Evolutionary conservation across 2,113 vertebrate genomes (phyloP), one percentile per base, ranked within the genome.

Genomic region (Puffinus mauretanicus): DNA sequence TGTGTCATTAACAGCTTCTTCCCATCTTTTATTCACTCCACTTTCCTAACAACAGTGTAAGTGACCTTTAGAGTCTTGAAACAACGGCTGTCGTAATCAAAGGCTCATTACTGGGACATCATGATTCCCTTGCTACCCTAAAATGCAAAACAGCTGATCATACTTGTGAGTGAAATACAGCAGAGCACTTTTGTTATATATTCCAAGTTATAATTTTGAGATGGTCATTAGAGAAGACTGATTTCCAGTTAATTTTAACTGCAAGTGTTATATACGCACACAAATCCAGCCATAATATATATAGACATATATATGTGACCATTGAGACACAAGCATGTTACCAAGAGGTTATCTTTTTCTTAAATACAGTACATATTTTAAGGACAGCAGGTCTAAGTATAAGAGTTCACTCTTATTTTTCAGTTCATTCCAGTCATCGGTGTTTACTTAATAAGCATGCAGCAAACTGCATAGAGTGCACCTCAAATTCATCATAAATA

Each of bases 301-400:
- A 82, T 60, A 96, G 57, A 93, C 60, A 86, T 67, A 92, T 29
- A 86, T 14, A 80, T 14, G 32, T 95, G 79, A 92, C 86, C 93
- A 95, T 38, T 94, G 88, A 82, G 71, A 97, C 94, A 96, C 82
- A 96, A 97, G 94, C 91, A 88, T 55, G 83, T 86, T 90, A 97
- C 90, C 91, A 86, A 95, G 69, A 97, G 85, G 73, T 84, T 91
- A 93, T 70, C 65, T 92, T 84, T 77, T 65, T 91, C 72, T 92
- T 77, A 95, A 93, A 96, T 95, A 96, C 95, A 97, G 95, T 89
- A 94, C 96, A 54, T 82, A 82, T 79, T 90, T 94, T 97, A 94
- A 97, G 93, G 95, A 89, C 96, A 98, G 96, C 90, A 96, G 94
- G 95, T 97, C 97, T 95, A 97, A 97, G 69, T 79, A 96, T 90